Conservation (phyloP, 1,140 invertebrate genomes). For the Antheraea mylitta region DNA sequence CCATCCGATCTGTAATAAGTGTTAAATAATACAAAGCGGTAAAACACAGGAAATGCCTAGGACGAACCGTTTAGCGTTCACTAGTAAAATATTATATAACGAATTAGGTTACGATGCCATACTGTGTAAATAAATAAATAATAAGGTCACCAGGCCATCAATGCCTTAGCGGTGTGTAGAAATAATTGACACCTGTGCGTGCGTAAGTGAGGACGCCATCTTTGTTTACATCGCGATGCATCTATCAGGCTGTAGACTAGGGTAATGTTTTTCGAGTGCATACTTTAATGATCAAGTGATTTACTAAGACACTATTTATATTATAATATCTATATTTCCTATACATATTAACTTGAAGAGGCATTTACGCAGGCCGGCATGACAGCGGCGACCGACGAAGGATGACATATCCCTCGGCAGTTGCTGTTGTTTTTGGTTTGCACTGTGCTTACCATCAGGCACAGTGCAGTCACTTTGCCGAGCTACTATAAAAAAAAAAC, state of each 20-base stretch:
- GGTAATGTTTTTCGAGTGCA: background rate
- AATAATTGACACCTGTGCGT: background rate
- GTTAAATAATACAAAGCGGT: background rate
- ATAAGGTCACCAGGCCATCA: background rate
- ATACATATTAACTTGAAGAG: too few species aligned
- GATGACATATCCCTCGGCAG: too few species aligned
- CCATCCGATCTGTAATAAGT: background rate
- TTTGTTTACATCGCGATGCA: background rate
- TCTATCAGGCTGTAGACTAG: background rate
- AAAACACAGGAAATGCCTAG: background rate
- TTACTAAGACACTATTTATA: too few species aligned
- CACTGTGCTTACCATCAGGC: too few species aligned
- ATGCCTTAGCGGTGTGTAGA: background rate
- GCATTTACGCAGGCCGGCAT: too few species aligned
- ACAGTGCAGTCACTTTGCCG: too few species aligned
- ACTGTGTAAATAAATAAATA: background rate
- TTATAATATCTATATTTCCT: too few species aligned
- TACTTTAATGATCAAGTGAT: too few species aligned
- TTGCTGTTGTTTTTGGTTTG: too few species aligned
- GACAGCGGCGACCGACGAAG: too few species aligned
- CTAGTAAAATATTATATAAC: background rate
- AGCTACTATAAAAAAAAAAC: too few species aligned
- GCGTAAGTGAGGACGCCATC: background rate
- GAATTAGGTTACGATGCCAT: background rate
- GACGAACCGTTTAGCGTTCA: background rate